Conservation (phyloP, 1,140 invertebrate genomes). For the Drosophila grimshawi region DNA sequence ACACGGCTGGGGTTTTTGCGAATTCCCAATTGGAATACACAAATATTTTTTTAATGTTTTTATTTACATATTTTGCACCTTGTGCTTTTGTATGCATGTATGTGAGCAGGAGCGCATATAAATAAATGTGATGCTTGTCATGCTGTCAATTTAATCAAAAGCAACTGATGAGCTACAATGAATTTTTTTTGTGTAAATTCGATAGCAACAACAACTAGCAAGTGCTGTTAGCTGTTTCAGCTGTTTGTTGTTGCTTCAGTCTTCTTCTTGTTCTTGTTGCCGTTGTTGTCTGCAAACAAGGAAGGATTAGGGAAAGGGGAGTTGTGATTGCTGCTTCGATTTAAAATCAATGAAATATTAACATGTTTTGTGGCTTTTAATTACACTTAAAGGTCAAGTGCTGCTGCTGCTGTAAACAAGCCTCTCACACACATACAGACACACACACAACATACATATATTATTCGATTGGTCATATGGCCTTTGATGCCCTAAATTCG, state of each 20-base stretch:
- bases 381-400: conserved; percentile 78
- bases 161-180: conserved; percentile 43
- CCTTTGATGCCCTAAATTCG: conserved; percentile 78
- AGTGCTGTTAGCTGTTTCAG: conserved; percentile 5
- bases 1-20: conserved; percentile 34
- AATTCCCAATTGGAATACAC: conserved; percentile 50
- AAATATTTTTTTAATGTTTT: conserved; percentile 66
- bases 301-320: background rate
- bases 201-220: conserved; percentile 52
- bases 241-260: background rate
- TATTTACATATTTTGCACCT: conserved; percentile 67
- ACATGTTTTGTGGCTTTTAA: conserved; percentile 73
- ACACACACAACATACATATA: conserved; percentile 31
- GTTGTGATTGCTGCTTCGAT: conserved; percentile 11
- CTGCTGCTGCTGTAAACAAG: conserved; percentile 45
- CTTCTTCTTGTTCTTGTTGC: conserved; percentile 1
- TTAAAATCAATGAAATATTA: conserved; percentile 50
- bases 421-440: conserved; percentile 43
- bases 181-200: conserved; percentile 63
- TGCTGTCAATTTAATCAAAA: conserved; percentile 60
- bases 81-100: conserved; percentile 15
- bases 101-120: conserved; percentile 28
- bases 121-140: conserved; percentile 44
- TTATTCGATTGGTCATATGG: conserved; percentile 77
- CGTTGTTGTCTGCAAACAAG: conserved; percentile 27